phyloP scores from a whole-genome alignment of 2,113 vertebrate species.

The Macrotus californicus region DNA sequence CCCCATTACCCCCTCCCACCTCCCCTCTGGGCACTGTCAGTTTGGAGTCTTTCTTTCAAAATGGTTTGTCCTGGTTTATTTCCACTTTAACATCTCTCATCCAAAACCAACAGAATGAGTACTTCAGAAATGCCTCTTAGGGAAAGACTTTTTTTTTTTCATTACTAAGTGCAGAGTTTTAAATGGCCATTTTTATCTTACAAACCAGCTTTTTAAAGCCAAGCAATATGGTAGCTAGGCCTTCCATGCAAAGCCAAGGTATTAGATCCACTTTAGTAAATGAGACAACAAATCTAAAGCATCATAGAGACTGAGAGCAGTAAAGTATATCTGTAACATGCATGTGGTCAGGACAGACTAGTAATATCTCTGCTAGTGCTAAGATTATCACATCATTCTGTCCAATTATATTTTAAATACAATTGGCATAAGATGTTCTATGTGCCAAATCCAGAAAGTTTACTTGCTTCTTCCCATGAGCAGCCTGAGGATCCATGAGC shows the following conservation, averaged over 20 bases:
- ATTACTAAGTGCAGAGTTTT: constrained; percentile 11
- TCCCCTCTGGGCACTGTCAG: too few species aligned
- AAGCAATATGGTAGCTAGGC: not conserved
- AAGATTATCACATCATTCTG: not conserved
- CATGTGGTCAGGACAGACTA: not conserved
- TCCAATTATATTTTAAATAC: not conserved
- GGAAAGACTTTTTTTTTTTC: not conserved
- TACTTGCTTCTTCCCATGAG: not conserved
- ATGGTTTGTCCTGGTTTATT: constrained; percentile 34
- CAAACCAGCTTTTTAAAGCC: constrained; percentile 36
- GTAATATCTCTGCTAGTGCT: not conserved
- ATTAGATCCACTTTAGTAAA: not conserved
- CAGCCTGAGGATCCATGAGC: not conserved
- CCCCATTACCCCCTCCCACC: too few species aligned
- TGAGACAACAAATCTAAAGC: constrained; percentile 27
- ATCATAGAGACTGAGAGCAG: not conserved
- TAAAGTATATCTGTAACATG: not conserved
- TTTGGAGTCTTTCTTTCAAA: not conserved
- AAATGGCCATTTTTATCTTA: constrained; percentile 21
- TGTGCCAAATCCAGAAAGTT: not conserved
- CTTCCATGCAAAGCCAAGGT: not conserved
- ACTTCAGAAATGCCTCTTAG: not conserved
- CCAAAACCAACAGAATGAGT: constrained; percentile 38
- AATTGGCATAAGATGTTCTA: not conserved
- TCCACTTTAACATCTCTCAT: not conserved